phyloP scores from a whole-genome alignment of 2,113 vertebrate species.

The Corythaixoides concolor region DNA sequence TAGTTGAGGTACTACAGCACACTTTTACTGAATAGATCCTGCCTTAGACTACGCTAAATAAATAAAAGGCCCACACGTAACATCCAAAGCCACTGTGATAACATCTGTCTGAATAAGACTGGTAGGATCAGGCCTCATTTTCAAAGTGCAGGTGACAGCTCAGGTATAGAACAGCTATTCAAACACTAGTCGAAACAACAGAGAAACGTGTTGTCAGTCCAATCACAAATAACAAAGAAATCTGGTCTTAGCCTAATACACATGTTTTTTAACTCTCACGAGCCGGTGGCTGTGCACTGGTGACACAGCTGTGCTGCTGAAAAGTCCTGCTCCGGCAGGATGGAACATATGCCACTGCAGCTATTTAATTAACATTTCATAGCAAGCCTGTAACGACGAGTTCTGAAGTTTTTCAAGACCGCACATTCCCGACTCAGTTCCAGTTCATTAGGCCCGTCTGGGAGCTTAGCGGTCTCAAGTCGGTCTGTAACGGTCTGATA shows the following conservation, averaged over 20 bases:
- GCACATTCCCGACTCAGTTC: background rate
- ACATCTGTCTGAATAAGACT: background rate
- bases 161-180: background rate
- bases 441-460: slow-evolving; percentile 36
- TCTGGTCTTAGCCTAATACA: background rate
- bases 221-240: background rate
- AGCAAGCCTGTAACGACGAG: background rate
- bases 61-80: background rate
- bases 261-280: background rate
- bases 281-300: background rate
- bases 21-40: background rate
- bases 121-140: background rate
- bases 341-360: background rate
- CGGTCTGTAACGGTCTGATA: slow-evolving; percentile 6
- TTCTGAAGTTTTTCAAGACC: slow-evolving; percentile 22
- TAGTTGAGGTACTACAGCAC: background rate
- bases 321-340: background rate
- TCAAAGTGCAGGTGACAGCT: background rate
- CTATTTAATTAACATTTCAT: slow-evolving; percentile 47
- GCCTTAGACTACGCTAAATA: background rate
- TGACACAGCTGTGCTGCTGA: background rate
- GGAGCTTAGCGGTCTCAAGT: background rate
- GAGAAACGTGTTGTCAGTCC: background rate
- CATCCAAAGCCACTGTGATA: background rate
- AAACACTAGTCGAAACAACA: background rate